Conservation (phyloP, 1,140 invertebrate species). For the Drosophila pseudoananassae region DNA sequence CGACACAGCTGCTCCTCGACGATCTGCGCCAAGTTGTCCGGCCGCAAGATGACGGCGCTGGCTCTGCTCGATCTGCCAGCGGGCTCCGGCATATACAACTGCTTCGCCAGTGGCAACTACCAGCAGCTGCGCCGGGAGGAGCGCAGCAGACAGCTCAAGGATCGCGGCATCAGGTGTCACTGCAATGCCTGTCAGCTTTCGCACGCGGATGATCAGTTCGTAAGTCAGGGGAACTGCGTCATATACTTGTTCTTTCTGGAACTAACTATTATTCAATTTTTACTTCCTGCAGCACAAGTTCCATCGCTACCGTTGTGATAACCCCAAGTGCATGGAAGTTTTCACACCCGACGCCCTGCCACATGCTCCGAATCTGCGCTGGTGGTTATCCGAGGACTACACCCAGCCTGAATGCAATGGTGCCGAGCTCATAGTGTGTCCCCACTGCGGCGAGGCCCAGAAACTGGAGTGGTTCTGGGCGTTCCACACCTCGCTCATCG, state of each 20-base stretch:
- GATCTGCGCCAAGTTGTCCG: conserved; percentile 58
- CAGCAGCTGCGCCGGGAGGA: conserved; percentile 50
- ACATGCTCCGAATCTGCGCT: conserved; percentile 58
- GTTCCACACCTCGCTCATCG: conserved; percentile 54
- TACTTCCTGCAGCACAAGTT: conserved; percentile 54
- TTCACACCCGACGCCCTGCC: conserved; percentile 57
- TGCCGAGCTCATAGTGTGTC: conserved; percentile 61
- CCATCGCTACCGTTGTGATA: conserved; percentile 78
- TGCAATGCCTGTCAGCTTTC: conserved; percentile 58
- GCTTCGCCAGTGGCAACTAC: conserved; percentile 60
- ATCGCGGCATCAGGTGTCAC: conserved; percentile 58
- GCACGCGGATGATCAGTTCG: conserved; percentile 63
- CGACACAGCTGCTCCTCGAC: conserved; percentile 59
- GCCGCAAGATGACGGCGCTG: conserved; percentile 57
- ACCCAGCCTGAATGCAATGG: conserved; percentile 59
- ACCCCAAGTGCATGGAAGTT: conserved; percentile 69
- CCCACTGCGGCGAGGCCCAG: conserved; percentile 56
- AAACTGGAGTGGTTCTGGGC: conserved; percentile 73
- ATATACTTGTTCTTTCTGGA: neutral
- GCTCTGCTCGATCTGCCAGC: conserved; percentile 54
- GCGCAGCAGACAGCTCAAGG: conserved; percentile 39
- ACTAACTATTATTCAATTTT: neutral
- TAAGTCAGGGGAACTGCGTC: conserved; percentile 36
- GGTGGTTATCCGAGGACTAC: conserved; percentile 67
- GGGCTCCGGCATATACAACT: conserved; percentile 58